Evolutionary conservation across 2,113 vertebrate species (phyloP).

Genomic region (Camelus dromedarius): DNA sequence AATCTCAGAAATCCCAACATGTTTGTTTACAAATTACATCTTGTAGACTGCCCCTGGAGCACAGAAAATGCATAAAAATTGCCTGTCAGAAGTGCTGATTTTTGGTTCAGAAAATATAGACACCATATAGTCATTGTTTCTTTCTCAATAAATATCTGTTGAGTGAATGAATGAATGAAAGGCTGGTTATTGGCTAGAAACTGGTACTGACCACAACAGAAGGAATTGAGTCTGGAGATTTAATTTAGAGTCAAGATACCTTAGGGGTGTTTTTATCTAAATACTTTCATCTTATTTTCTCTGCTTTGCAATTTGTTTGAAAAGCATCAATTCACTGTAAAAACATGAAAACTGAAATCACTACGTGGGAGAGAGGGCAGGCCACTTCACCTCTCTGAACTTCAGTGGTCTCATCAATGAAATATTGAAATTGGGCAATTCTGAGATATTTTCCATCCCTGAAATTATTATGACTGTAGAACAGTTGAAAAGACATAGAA

Average conservation of each 20-base stretch:
- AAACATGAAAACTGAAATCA: background rate
- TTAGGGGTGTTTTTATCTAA: background rate
- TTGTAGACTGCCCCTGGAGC: background rate
- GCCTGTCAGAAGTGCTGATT: background rate
- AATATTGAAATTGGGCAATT: background rate
- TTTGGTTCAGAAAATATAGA: slow-evolving; percentile 35
- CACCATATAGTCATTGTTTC: background rate
- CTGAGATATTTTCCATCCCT: slow-evolving; percentile 3
- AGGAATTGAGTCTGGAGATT: background rate
- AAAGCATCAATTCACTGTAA: background rate
- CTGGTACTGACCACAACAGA: background rate
- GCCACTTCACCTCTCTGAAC: background rate
- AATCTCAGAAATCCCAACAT: slow-evolving; percentile 15
- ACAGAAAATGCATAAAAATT: background rate
- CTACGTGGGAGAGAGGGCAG: background rate
- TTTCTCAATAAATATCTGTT: slow-evolving; percentile 19
- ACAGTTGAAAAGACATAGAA: slow-evolving; percentile 33
- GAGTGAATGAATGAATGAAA: background rate
- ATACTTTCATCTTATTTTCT: background rate
- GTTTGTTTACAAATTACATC: background rate
- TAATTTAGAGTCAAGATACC: background rate
- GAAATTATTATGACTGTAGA: background rate
- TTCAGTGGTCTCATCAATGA: background rate
- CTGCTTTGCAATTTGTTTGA: background rate
- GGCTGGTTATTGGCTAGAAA: background rate